phyloP scores from a whole-genome alignment of 2,797 vertebrate genomes.

The Esox masquinongy region DNA sequence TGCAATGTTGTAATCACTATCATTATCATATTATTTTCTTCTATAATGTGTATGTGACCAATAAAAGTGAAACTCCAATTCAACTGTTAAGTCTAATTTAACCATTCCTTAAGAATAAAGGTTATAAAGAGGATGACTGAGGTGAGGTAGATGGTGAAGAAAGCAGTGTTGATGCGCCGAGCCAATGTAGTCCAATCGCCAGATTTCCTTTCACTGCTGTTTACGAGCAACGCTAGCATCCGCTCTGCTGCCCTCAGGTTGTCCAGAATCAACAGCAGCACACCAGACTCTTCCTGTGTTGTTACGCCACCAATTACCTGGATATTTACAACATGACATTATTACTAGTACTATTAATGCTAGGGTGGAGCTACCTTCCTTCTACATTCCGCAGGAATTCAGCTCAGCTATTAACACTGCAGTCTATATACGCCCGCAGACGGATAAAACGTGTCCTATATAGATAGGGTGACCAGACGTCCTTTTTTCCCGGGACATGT shows the following conservation, averaged over 20 bases:
- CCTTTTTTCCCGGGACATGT: too few relatives aligned
- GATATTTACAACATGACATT: neutral
- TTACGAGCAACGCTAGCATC: conserved; percentile 20
- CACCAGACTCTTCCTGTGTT: conserved; percentile 26
- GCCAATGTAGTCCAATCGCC: conserved; percentile 47
- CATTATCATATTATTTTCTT: too few relatives aligned
- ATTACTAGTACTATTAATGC: neutral
- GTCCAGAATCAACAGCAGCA: conserved; percentile 58
- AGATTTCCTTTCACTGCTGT: conserved; percentile 3
- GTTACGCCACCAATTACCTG: neutral
- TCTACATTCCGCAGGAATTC: too few relatives aligned
- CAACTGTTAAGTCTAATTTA: neutral
- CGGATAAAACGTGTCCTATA: too few relatives aligned
- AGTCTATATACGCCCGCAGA: too few relatives aligned
- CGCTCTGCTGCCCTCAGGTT: conserved; percentile 56
- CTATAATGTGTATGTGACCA: too few relatives aligned
- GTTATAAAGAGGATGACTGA: conserved; percentile 53
- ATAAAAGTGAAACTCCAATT: neutral
- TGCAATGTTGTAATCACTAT: too few relatives aligned
- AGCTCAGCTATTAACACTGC: too few relatives aligned
- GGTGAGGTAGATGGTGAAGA: conserved; percentile 58
- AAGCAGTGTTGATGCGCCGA: conserved; percentile 55
- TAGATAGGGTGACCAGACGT: too few relatives aligned
- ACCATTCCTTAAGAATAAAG: conserved; percentile 58
- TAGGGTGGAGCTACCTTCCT: too few relatives aligned